A percentile compares a stretch with the other conserved stretches of the same genome.
Evolutionary conservation across 2,888 invertebrate species (phyloP).

Genomic region (Idaea aversata): DNA sequence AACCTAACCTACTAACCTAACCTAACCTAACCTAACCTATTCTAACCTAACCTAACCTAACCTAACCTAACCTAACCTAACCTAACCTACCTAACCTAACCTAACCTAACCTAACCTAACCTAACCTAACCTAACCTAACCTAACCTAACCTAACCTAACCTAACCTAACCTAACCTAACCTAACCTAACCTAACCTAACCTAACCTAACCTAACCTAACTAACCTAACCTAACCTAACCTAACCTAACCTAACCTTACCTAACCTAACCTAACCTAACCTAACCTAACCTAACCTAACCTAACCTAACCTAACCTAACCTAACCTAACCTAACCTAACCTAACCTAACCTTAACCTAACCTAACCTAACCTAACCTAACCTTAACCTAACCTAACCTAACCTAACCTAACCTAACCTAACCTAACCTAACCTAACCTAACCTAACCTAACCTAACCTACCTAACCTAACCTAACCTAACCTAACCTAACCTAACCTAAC

Average conservation of each 20-base stretch:
- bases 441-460: no score
- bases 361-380: slow-evolving; percentile 20
- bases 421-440: no score
- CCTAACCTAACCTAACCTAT: slow-evolving; percentile 3
- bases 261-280: slow-evolving; percentile 24
- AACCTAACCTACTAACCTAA: no score
- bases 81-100: slow-evolving; percentile 11
- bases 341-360: slow-evolving; percentile 19
- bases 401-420: slow-evolving; percentile 6
- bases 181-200: slow-evolving; percentile 35
- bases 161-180: slow-evolving; percentile 26
- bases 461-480: no score
- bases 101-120: slow-evolving; percentile 5
- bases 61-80: no score
- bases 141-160: slow-evolving; percentile 24
- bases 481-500: no score
- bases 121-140: slow-evolving; percentile 21
- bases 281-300: slow-evolving; percentile 28
- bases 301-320: slow-evolving; percentile 26
- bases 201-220: slow-evolving; percentile 35
- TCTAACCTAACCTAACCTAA: no score
- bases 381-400: slow-evolving; percentile 20
- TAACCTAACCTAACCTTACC: slow-evolving; percentile 33
- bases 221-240: slow-evolving; percentile 36
- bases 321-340: slow-evolving; percentile 12